Evolutionary conservation across 2,888 invertebrate species (phyloP).

Genomic region (Hypolimnas misippus): DNA sequence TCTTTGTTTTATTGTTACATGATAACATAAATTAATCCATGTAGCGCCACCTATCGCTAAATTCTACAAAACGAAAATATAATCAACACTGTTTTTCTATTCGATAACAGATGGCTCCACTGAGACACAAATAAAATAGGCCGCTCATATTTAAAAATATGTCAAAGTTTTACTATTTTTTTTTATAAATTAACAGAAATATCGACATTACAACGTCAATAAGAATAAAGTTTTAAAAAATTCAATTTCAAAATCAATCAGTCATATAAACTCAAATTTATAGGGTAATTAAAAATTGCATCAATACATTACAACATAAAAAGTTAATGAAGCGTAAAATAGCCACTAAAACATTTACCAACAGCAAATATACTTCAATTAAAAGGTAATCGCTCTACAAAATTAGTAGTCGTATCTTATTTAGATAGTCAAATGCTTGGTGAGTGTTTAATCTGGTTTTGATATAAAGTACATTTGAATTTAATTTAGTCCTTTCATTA

Average conservation of each 20-base stretch:
- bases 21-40: constrained; percentile 38
- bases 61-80: background rate
- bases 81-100: background rate
- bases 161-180: no score
- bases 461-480: background rate
- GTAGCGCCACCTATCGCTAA: background rate
- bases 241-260: no score
- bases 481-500: no score
- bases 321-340: constrained; percentile 7
- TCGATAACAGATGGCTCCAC: constrained; percentile 14
- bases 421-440: background rate
- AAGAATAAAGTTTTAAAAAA: no score
- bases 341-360: background rate
- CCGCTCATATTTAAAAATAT: no score
- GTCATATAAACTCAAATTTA: background rate
- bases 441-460: background rate
- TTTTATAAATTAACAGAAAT: no score
- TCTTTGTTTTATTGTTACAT: no score
- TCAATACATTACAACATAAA: background rate
- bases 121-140: no score
- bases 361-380: constrained; percentile 4
- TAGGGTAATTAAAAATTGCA: background rate
- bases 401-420: background rate
- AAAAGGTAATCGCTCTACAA: background rate
- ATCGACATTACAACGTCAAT: no score